A percentile compares a stretch with the other conserved stretches of the same genome.
These are phyloP conservation scores for Xylota segnis DNA, from an alignment of 2,888 invertebrate genomes.

Conservation along the genomic window DNA sequence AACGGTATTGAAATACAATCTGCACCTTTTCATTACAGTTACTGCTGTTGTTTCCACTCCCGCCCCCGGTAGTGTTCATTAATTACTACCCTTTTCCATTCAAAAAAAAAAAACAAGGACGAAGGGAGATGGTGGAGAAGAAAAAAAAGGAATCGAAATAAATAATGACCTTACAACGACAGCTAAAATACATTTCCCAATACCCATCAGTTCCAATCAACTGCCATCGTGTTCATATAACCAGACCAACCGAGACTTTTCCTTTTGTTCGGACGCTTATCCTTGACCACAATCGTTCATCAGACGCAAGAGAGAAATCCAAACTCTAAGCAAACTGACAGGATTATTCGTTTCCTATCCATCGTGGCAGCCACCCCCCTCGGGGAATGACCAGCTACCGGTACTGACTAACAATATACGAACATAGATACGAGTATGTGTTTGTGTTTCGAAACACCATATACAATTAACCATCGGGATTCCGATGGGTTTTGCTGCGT, in stretches of 20 bases:
- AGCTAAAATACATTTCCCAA: slow-evolving; percentile 64
- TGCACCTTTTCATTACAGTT: neutral
- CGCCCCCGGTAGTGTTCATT: slow-evolving; percentile 20
- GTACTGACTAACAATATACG: slow-evolving; percentile 50
- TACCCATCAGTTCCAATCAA: slow-evolving; percentile 71
- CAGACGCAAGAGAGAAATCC: slow-evolving; percentile 69
- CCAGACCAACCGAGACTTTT: slow-evolving; percentile 53
- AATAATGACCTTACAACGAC: slow-evolving; percentile 71
- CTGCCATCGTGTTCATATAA: slow-evolving; percentile 66
- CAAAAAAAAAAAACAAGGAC: neutral
- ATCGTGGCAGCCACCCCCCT: slow-evolving; percentile 41
- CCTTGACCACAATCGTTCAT: slow-evolving; percentile 76
- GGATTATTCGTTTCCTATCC: slow-evolving; percentile 74
- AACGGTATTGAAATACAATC: slow-evolving; percentile 20
- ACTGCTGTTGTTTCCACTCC: slow-evolving; percentile 10
- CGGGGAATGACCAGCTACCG: slow-evolving; percentile 48
- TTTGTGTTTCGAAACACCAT: slow-evolving; percentile 53
- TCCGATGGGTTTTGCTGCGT: slow-evolving; percentile 35
- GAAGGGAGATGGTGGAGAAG: too few species aligned
- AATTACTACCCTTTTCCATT: slow-evolving; percentile 28
- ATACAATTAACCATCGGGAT: slow-evolving; percentile 70
- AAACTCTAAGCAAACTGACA: slow-evolving; percentile 75
- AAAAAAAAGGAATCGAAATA: slow-evolving; percentile 48
- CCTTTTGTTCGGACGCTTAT: slow-evolving; percentile 67
- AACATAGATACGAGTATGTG: slow-evolving; percentile 11